phyloP scores from a whole-genome alignment of 2,888 invertebrate genomes.

The Apantesis nais region DNA sequence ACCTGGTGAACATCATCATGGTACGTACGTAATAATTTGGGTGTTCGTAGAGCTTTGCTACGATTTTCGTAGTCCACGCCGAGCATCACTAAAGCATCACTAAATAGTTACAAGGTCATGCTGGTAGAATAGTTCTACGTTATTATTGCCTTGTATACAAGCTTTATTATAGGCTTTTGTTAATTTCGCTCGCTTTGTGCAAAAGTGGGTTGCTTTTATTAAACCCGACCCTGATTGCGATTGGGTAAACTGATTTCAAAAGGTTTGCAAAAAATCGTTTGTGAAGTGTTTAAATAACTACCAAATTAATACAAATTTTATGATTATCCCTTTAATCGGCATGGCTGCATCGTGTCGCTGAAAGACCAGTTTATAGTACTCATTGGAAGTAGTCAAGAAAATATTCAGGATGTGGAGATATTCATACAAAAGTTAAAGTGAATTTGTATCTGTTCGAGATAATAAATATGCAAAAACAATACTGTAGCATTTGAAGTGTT shows the following conservation, averaged over 20 bases:
- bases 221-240: constrained; percentile 47
- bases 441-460: background rate
- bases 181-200: constrained; percentile 65
- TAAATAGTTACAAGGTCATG: constrained; percentile 61
- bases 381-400: no score
- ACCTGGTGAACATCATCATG: background rate
- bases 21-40: constrained; percentile 14
- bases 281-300: background rate
- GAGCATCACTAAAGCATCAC: constrained; percentile 41
- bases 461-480: background rate
- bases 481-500: background rate
- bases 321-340: no score
- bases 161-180: constrained; percentile 70
- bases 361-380: no score
- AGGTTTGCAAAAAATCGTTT: constrained; percentile 2
- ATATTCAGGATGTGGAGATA: background rate
- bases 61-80: constrained; percentile 53
- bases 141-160: constrained; percentile 64
- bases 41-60: constrained; percentile 50
- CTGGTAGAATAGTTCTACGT: constrained; percentile 50
- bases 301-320: no score
- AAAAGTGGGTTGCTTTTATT: constrained; percentile 69
- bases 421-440: background rate
- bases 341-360: no score
- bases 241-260: constrained; percentile 42